Evolutionary conservation across 2,113 vertebrate species (phyloP), one percentile per base, ranked within the genome.

Genomic region (Nothoprocta perdicaria): DNA sequence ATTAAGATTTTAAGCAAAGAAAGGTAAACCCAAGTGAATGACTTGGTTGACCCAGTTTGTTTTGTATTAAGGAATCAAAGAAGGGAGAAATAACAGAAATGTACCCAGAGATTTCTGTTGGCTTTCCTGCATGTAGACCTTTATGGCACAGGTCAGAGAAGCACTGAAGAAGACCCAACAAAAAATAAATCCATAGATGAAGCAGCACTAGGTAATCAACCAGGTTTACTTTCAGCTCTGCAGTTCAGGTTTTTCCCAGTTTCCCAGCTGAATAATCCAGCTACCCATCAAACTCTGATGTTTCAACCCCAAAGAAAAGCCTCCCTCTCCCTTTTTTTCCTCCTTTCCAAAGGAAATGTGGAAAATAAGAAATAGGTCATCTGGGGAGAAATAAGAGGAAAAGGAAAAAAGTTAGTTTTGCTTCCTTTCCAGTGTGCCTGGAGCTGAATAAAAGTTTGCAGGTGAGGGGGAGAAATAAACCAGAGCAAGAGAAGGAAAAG

Each of bases 21-120:
- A 92, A 93, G 53, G 48, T 16, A 82, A 94, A 90, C 38, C 63
- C 88, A 95, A 95, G 68, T 89, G 92, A 91, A 80, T 38, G 50
- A 66, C 50, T 67, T 58, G 48, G 38, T 57, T 81, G 73, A 23
- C 73, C 83, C 73, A 2, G 4, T 89, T 95, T 86, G 29, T 53
- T 91, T 68, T 73, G 48, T 68, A 84, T 85, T 93, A 92, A 93
- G 66, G 31, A 94, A 88, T 80, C 60, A 72, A 93, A 92, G 79
- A 89, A 55, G 2, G 58, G 79, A 86, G 48, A 85, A 79, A 55
- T 68, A 71, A 48, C 62, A 63, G 58, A 74, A 68, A 86, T 38
- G 18, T 57, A 86, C 61, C 22, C n/a, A 52, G 48, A 75, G 40
- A 35, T 68, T 89, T 89, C 53, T 58, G 38, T 69, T 68, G 22